Evolutionary conservation across 2,113 vertebrate genomes (phyloP).

Genomic region (Caranx ignobilis): DNA sequence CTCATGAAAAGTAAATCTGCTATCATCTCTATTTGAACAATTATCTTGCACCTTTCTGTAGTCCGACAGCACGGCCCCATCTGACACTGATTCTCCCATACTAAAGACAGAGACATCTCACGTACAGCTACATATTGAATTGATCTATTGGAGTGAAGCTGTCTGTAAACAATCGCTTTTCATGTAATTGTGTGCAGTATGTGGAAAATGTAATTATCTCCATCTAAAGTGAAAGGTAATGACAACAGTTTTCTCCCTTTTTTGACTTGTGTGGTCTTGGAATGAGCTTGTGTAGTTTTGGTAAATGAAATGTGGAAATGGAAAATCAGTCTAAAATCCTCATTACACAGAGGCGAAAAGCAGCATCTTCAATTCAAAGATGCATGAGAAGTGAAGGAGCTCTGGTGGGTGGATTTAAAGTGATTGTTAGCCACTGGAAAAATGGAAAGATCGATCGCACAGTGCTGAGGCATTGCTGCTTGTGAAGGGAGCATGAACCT

Average conservation of each 20-base stretch:
- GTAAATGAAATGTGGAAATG: background rate
- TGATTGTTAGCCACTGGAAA: conserved; percentile 24
- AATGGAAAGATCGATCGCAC: background rate
- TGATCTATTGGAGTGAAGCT: conserved; percentile 18
- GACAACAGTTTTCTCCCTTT: background rate
- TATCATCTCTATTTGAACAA: background rate
- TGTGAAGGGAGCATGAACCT: background rate
- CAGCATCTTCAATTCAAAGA: background rate
- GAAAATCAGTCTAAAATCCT: background rate
- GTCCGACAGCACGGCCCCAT: background rate
- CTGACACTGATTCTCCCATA: background rate
- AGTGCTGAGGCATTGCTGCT: background rate
- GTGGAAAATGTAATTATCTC: background rate
- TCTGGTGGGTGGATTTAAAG: conserved; percentile 21
- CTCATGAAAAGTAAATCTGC: background rate
- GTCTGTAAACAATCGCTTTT: background rate
- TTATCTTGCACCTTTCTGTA: background rate
- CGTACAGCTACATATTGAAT: background rate
- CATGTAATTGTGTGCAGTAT: background rate
- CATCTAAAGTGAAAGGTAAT: background rate
- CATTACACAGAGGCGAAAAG: background rate
- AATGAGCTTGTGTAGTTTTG: background rate
- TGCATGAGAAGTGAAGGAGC: background rate
- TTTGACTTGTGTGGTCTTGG: background rate
- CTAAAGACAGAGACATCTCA: background rate